Conservation (phyloP, 2,797 vertebrate species). For the Babyrousa celebensis region DNA sequence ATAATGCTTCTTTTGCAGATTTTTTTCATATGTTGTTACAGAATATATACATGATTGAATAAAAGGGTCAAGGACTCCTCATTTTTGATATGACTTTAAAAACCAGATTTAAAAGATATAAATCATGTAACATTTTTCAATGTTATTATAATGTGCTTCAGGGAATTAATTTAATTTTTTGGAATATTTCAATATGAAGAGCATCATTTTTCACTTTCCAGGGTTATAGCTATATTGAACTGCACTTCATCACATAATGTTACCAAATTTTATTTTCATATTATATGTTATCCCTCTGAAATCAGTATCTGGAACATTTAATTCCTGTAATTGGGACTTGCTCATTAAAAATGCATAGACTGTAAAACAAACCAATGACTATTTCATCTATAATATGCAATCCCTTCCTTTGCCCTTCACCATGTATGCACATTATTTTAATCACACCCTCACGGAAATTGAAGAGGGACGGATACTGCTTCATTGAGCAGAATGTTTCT, state of each 20-base stretch:
- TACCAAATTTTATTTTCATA: slow-evolving; percentile 84
- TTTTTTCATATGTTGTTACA: slow-evolving; percentile 64
- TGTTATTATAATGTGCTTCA: slow-evolving; percentile 81
- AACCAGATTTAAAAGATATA: slow-evolving; percentile 70
- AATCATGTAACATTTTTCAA: slow-evolving; percentile 76
- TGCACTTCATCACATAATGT: slow-evolving; percentile 73
- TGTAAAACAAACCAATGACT: slow-evolving; percentile 81
- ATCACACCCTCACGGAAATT: slow-evolving; percentile 57
- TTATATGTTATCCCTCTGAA: slow-evolving; percentile 74
- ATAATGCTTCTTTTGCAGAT: slow-evolving; percentile 47
- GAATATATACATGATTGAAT: slow-evolving; percentile 12
- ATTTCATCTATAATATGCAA: slow-evolving; percentile 75
- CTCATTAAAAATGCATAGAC: slow-evolving; percentile 83
- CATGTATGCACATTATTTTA: slow-evolving; percentile 70
- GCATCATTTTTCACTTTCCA: slow-evolving; percentile 78
- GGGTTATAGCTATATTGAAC: slow-evolving; percentile 70
- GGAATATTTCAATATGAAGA: slow-evolving; percentile 78
- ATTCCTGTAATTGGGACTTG: slow-evolving; percentile 80
- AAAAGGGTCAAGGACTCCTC: slow-evolving; percentile 25
- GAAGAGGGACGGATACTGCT: slow-evolving; percentile 71
- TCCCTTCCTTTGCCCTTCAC: slow-evolving; percentile 64
- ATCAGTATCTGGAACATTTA: slow-evolving; percentile 84
- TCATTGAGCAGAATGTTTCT: slow-evolving; percentile 68
- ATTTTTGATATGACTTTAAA: slow-evolving; percentile 68
- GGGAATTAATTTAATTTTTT: slow-evolving; percentile 80